Conservation (phyloP, 2,888 invertebrate species). For the Chorisops tibialis region DNA sequence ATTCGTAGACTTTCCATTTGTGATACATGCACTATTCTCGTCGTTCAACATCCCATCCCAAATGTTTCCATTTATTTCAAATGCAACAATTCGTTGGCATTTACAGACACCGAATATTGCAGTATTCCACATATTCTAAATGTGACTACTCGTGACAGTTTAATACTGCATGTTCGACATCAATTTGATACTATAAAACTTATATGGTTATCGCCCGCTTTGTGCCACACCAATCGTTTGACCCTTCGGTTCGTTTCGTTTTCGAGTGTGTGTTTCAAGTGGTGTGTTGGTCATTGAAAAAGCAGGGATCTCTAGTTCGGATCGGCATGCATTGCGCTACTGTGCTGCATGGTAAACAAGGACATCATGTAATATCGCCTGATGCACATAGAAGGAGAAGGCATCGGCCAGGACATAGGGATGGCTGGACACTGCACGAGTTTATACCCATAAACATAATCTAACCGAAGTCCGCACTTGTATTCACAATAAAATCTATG, state of each 20-base stretch:
- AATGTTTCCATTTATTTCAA: neutral
- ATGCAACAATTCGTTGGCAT: slow-evolving; percentile 2
- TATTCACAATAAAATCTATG: slow-evolving; percentile 17
- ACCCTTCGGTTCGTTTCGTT: too few species aligned
- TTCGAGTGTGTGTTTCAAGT: too few species aligned
- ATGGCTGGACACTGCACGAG: slow-evolving; percentile 12
- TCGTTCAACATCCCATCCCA: too few species aligned
- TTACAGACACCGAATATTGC: neutral
- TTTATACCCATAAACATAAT: slow-evolving; percentile 21
- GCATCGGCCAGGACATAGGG: neutral
- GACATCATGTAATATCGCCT: too few species aligned
- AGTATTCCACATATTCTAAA: neutral
- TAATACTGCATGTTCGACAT: slow-evolving; percentile 6
- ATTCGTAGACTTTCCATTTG: too few species aligned
- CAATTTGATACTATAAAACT: slow-evolving; percentile 5
- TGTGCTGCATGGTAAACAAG: too few species aligned
- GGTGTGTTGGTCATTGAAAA: too few species aligned
- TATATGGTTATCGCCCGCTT: neutral
- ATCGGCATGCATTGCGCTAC: too few species aligned
- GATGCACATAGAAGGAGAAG: too few species aligned
- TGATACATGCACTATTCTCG: too few species aligned
- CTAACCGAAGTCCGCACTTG: slow-evolving; percentile 18
- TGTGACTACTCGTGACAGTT: slow-evolving; percentile 6
- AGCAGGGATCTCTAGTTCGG: too few species aligned
- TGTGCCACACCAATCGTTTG: neutral